phyloP scores from a whole-genome alignment of 2,113 vertebrate species.

The Pseudorectes ferrugineus region DNA sequence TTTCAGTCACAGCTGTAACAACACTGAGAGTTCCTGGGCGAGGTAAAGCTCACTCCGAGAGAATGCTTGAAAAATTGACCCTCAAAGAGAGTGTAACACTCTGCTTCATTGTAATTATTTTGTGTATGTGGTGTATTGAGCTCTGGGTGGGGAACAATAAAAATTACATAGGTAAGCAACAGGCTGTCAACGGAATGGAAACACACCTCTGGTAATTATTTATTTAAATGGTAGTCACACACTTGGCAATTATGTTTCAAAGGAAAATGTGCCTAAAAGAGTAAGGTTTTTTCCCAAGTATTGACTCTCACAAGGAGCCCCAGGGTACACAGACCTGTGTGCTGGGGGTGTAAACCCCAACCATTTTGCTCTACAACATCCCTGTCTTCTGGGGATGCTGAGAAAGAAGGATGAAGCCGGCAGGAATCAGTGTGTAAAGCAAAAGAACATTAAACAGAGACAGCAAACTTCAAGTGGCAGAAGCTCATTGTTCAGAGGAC shows the following conservation, averaged over 20 bases:
- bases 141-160: constrained; percentile 24
- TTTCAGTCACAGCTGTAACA: not conserved
- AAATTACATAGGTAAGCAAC: constrained; percentile 6
- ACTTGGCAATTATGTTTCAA: not conserved
- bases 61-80: not conserved
- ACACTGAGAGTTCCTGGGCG: not conserved
- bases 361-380: not conserved
- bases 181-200: not conserved
- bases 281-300: not conserved
- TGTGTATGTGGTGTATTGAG: not conserved
- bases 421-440: not conserved
- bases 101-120: constrained; percentile 19
- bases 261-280: not conserved
- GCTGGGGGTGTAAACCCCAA: not conserved
- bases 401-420: not conserved
- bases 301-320: not conserved
- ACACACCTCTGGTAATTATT: constrained; percentile 5
- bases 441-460: not conserved
- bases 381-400: not conserved
- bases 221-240: constrained; percentile 37
- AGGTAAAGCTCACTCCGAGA: not conserved
- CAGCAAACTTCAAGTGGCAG: not conserved
- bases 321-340: not conserved
- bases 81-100: not conserved
- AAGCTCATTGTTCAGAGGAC: not conserved